These are phyloP conservation scores for Bombus picipes DNA, from an alignment of 1,140 invertebrate species.

Conservation along the genomic window DNA sequence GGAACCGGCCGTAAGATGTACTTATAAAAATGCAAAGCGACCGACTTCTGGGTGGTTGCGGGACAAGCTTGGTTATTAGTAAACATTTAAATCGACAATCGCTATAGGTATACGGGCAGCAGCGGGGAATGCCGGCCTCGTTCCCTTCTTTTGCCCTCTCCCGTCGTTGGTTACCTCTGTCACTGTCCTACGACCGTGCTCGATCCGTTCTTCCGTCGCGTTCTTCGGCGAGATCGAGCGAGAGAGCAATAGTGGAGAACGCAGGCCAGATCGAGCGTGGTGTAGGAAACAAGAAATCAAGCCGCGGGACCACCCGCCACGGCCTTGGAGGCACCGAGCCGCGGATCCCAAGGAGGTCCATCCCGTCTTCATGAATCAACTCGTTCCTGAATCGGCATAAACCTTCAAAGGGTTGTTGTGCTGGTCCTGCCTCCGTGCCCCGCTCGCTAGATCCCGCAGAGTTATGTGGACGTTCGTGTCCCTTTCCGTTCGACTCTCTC, in stretches of 20 bases:
- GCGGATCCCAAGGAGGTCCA: conserved; percentile 81
- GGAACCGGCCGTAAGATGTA: conserved; percentile 73
- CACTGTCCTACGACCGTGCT: conserved; percentile 15
- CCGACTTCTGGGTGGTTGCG: conserved; percentile 82
- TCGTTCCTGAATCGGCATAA: conserved; percentile 81
- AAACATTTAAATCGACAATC: conserved; percentile 84
- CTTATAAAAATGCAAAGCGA: conserved; percentile 83
- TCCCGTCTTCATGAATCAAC: conserved; percentile 83
- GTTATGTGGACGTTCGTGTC: conserved; percentile 71
- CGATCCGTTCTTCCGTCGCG: not conserved
- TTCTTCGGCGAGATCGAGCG: not conserved
- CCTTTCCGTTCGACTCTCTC: conserved; percentile 51
- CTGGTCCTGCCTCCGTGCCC: conserved; percentile 36
- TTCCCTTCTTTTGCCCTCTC: conserved; percentile 17
- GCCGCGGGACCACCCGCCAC: conserved; percentile 81
- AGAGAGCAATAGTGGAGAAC: not conserved
- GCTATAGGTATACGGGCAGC: conserved; percentile 70
- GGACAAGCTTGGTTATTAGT: conserved; percentile 83
- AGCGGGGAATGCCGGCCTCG: conserved; percentile 64
- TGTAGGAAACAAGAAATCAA: conserved; percentile 83
- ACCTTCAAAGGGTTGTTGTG: conserved; percentile 74
- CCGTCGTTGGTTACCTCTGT: conserved; percentile 28
- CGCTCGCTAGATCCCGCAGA: conserved; percentile 66
- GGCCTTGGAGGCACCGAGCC: conserved; percentile 77
- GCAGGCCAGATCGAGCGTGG: conserved; percentile 68